Evolutionary conservation across 2,797 vertebrate species (phyloP), one percentile per base, ranked within the genome.

Genomic region (Syndactyla subalaris): DNA sequence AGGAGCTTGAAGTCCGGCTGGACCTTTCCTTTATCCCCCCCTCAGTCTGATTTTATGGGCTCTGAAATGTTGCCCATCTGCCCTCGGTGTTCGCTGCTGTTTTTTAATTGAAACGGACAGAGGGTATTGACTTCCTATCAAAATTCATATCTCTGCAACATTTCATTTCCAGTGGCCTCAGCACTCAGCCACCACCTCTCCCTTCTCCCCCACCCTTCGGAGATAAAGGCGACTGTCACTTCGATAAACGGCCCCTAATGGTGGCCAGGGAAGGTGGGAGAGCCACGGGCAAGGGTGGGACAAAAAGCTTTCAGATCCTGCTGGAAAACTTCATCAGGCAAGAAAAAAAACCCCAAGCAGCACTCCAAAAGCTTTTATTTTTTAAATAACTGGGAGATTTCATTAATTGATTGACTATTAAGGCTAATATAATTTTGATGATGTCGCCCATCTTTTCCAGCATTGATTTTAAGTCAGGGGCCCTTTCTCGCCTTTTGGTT

Each of bases 81-180:
- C 95, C 96, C 96, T 96, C 22, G 2, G 88, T 94, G 97, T 96
- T 96, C 27, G 54, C 95, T 96, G 94, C 95, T 96, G 93, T 93
- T 94, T 97, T 98, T 98, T 97, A 98, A 97, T 97, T 96, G 97
- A 96, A 97, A 96, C 82, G 72, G 98, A 98, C 97, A 96, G 96
- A 96, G 90, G 98, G 96, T 98, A 99, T 99, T 98, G 98, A 99
- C 98, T 98, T 98, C 98, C 98, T 98, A 99, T 99, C 98, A 99
- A 98, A 98, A 98, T 98, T 98, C 97, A 97, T 98, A 97, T 97
- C 96, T 94, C 70, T 34, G 94, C 97, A 96, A 97, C 92, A 96
- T 98, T 98, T 98, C 98, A 98, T 98, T 98, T 98, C 98, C 98
- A 98, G 98, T 98, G 93, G 98, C 98, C 98, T 99, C 98, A 98